These are phyloP conservation scores for Synanthedon tipuliformis DNA, from an alignment of 2,888 invertebrate genomes.

Conservation along the genomic window DNA sequence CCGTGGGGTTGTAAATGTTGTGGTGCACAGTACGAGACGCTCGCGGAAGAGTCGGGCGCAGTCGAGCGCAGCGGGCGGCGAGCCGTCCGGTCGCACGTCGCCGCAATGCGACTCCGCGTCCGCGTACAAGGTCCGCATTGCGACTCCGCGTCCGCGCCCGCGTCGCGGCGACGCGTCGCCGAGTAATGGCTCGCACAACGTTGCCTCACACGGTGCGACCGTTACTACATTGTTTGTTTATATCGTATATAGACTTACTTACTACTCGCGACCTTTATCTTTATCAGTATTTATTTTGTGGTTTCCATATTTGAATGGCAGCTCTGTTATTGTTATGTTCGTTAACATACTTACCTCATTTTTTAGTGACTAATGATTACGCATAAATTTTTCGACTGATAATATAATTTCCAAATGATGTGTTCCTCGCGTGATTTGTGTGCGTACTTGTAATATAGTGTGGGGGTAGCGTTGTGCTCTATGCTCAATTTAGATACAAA, in stretches of 20 bases:
- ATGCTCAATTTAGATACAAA: conserved; percentile 69
- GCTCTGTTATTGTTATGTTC: conserved; percentile 25
- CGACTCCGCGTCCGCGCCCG: conserved; percentile 1
- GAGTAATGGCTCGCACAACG: conserved; percentile 44
- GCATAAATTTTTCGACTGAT: conserved; percentile 63
- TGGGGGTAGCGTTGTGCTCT: conserved; percentile 68
- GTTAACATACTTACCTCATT: conserved; percentile 38
- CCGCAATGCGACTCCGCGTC: neutral
- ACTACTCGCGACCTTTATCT: conserved; percentile 36
- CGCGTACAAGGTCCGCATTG: too few relatives aligned
- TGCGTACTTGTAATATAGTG: conserved; percentile 46
- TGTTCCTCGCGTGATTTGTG: conserved; percentile 60
- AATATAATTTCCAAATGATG: conserved; percentile 64
- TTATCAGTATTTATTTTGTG: conserved; percentile 65
- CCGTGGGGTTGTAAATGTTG: conserved; percentile 14
- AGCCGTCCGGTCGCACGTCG: neutral
- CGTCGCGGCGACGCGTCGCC: conserved; percentile 9
- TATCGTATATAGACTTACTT: conserved; percentile 12
- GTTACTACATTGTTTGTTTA: conserved; percentile 21
- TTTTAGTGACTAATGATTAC: conserved; percentile 52
- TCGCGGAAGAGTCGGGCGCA: too few relatives aligned
- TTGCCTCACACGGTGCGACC: conserved; percentile 56
- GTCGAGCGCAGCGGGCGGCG: neutral
- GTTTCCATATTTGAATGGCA: conserved; percentile 58
- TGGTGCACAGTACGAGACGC: conserved; percentile 15